phyloP scores from a whole-genome alignment of 1,140 invertebrate species.

The Heliothis subflexa region DNA sequence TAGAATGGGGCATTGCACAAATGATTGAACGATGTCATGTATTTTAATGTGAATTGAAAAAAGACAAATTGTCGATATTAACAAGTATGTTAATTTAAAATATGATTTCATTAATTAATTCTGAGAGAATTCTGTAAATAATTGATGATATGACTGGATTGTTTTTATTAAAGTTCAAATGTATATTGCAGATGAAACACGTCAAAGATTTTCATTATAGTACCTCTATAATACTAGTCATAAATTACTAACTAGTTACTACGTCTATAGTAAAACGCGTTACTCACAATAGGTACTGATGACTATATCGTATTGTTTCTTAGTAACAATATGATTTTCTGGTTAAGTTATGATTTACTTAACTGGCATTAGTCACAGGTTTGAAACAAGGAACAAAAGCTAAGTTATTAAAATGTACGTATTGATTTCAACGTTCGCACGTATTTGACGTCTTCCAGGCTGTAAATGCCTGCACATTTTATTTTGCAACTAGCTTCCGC shows the following conservation, averaged over 20 bases:
- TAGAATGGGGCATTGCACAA: constrained; percentile 19
- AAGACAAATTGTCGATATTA: constrained; percentile 5
- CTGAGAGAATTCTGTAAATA: no score
- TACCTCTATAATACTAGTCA: no score
- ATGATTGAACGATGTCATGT: constrained; percentile 11
- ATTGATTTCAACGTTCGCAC: no score
- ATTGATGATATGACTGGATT: no score
- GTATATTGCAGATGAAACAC: no score
- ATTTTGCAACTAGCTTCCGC: no score
- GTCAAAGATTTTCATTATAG: no score
- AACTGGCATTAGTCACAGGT: not conserved
- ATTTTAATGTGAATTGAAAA: constrained; percentile 3
- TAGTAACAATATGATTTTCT: not conserved
- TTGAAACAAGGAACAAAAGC: not conserved
- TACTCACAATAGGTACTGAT: not conserved
- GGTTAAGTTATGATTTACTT: not conserved
- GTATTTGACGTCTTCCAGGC: no score
- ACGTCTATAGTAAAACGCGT: not conserved
- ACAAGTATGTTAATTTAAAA: not conserved
- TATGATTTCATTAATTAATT: not conserved
- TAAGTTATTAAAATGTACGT: not conserved
- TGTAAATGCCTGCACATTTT: no score
- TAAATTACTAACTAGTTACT: not conserved
- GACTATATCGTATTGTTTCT: not conserved
- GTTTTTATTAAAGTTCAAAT: no score